Evolutionary conservation across 2,797 vertebrate genomes (phyloP), one percentile per base, ranked within the genome.

Genomic region (Potorous gilbertii): DNA sequence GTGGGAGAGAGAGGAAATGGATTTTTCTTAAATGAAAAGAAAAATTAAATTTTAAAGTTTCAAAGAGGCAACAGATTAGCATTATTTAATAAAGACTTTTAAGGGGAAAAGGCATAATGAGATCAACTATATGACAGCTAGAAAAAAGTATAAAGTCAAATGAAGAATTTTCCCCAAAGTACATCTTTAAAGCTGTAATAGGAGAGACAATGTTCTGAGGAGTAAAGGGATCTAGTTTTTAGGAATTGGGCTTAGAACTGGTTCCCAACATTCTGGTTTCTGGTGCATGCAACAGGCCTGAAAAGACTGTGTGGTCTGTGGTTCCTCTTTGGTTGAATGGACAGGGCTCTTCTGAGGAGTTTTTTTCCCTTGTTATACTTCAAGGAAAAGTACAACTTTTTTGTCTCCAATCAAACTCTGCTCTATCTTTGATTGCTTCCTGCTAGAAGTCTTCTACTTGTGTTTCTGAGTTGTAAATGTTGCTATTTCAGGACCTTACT

Each of bases 321-420:
- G 16, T 74, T 34, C 5, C 56, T 95, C 40, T 66, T 94, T 93
- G 92, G 89, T 93, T 93, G 90, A 92, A 92, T 62, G 59, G 31
- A 34, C 12, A 14, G 59, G 18, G 66, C 18, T 40, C 18, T 81
- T 81, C n/a, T 24, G 18, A 18, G 66, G n/a, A 81, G 66, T 14
- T 28, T 57, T 81, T 93, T 55, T 62, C 91, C 54, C 66, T 29
- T 50, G 62, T 89, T 90, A 92, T 57, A 14, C 57, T 66, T 92
- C 90, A 95, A 90, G 50, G n/a, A 55, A 55, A 96, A 91, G 96
- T 55, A 57, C 92, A 95, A 92, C 90, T 81, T 94, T 94, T 95
- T 74, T 91, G 55, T 92, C 91, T 96, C 95, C 90, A 55, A 21
- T 2, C 66, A 81, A 46, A 3, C 2, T 40, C 6, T 81, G 18